Percentiles rank a stretch among this genome's conserved stretches.
These are phyloP conservation scores for Nephrotoma flavescens DNA, from an alignment of 2,888 invertebrate genomes.

Conservation along the genomic window DNA sequence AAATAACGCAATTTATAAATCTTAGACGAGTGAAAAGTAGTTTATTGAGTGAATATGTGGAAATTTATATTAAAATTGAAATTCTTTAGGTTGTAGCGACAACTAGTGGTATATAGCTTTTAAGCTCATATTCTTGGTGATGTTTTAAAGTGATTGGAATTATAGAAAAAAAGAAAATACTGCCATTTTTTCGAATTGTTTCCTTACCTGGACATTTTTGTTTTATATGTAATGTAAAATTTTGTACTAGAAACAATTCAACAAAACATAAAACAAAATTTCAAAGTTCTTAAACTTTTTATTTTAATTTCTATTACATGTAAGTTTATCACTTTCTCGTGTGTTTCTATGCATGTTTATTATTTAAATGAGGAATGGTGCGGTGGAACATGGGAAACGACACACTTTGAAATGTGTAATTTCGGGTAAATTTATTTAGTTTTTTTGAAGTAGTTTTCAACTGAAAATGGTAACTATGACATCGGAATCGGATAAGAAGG, in stretches of 20 bases:
- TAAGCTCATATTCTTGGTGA: background rate
- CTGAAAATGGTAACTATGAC: conserved; percentile 32
- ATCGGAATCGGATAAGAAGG: conserved; percentile 21
- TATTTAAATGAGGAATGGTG: background rate
- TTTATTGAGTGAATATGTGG: background rate
- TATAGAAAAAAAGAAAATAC: background rate
- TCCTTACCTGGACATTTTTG: background rate
- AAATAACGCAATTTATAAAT: background rate
- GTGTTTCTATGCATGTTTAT: background rate
- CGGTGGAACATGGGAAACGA: background rate
- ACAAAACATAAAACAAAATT: background rate
- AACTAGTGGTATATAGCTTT: too few relatives aligned
- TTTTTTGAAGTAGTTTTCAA: background rate
- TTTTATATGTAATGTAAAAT: background rate
- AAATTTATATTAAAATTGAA: background rate
- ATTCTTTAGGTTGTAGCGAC: background rate
- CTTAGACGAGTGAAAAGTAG: background rate
- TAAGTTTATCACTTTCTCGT: background rate
- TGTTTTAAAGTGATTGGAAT: background rate
- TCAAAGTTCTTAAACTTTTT: background rate
- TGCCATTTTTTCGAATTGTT: background rate
- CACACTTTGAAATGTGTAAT: background rate
- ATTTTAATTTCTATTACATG: background rate
- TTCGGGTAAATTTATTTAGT: background rate
- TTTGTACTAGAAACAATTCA: background rate